Percentiles rank a stretch among this genome's conserved stretches.
Evolutionary conservation across 2,797 vertebrate genomes (phyloP).

Genomic region (Pangasius larnaudii): DNA sequence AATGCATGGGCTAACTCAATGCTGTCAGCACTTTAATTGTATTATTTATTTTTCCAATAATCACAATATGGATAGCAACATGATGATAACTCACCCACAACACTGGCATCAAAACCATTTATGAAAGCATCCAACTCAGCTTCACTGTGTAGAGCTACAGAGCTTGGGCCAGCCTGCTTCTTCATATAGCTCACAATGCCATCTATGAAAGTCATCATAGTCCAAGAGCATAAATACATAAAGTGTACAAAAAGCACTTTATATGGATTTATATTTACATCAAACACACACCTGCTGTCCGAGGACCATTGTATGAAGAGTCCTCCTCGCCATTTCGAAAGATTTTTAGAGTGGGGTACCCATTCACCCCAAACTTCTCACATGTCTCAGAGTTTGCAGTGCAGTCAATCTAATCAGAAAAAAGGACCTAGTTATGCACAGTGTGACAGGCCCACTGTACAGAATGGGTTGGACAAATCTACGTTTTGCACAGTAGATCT

Average conservation of each 20-base stretch:
- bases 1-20: not conserved
- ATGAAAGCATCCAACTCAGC: slow-evolving; percentile 60
- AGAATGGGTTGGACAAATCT: not conserved
- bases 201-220: slow-evolving; percentile 47
- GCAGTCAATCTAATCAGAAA: slow-evolving; percentile 62
- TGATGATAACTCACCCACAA: slow-evolving; percentile 64
- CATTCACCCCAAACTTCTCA: slow-evolving; percentile 62
- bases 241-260: not conserved
- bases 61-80: not conserved
- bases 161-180: slow-evolving; percentile 65
- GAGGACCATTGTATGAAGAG: slow-evolving; percentile 60
- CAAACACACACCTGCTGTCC: slow-evolving; percentile 57
- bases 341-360: slow-evolving; percentile 68
- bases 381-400: slow-evolving; percentile 62
- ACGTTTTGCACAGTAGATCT: not conserved
- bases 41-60: not conserved
- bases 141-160: slow-evolving; percentile 52
- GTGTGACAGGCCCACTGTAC: not conserved
- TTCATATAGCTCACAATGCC: slow-evolving; percentile 67
- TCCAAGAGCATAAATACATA: not conserved
- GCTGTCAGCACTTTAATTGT: not conserved
- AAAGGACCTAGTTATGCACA: not conserved
- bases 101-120: slow-evolving; percentile 59
- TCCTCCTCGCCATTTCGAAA: slow-evolving; percentile 62
- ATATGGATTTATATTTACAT: not conserved